Percentiles rank a stretch among this genome's conserved stretches.
phyloP scores from a whole-genome alignment of 2,113 vertebrate species.

The Todiramphus saurophagus region DNA sequence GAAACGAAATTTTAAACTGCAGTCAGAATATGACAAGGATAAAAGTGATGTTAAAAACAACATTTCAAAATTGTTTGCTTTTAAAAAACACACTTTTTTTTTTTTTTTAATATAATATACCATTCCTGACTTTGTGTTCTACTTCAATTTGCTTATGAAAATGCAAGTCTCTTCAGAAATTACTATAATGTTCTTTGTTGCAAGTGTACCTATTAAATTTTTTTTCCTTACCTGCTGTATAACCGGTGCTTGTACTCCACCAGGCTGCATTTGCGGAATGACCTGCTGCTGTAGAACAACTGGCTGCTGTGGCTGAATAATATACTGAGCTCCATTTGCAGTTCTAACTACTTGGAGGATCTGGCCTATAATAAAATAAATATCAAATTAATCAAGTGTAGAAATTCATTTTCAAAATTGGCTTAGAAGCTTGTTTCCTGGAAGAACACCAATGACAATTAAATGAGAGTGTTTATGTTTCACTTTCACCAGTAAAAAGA shows the following conservation, averaged over 20 bases:
- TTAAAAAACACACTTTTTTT: not conserved
- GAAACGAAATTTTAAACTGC: not conserved
- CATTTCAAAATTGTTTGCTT: not conserved
- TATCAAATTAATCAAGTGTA: not conserved
- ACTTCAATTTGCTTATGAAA: not conserved
- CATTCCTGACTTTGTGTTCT: not conserved
- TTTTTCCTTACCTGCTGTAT: conserved; percentile 90
- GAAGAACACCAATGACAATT: not conserved
- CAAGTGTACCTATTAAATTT: not conserved
- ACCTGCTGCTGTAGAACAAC: conserved; percentile 93
- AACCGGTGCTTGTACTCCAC: conserved; percentile 93
- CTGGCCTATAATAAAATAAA: conserved; percentile 81
- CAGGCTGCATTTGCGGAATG: conserved; percentile 92
- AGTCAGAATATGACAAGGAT: not conserved
- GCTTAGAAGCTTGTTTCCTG: not conserved
- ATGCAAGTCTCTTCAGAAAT: not conserved
- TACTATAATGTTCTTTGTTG: not conserved
- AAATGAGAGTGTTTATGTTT: not conserved
- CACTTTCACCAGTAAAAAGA: not conserved
- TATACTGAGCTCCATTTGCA: conserved; percentile 92
- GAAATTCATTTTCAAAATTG: not conserved
- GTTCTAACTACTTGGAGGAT: conserved; percentile 94
- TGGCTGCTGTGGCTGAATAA: conserved; percentile 93
- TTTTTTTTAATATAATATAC: not conserved
- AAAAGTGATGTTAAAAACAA: not conserved